A percentile compares a stretch with the other conserved stretches of the same genome.
Conservation (phyloP, 2,113 vertebrate species). For the Dipodomys stephensi region DNA sequence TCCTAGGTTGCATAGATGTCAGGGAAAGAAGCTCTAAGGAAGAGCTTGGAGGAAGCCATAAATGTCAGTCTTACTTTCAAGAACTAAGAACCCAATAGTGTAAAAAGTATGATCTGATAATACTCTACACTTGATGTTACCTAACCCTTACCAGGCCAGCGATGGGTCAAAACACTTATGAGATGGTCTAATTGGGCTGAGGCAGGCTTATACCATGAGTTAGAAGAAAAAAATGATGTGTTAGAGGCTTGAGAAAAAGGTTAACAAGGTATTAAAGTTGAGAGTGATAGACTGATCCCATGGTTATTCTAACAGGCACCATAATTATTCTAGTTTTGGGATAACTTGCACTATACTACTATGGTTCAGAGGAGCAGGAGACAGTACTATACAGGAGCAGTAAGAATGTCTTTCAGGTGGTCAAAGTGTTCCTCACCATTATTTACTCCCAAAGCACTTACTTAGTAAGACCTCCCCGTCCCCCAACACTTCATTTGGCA, state of each 20-base stretch:
- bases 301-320: background rate
- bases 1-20: background rate
- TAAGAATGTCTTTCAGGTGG: background rate
- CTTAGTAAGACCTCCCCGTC: background rate
- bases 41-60: background rate
- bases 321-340: background rate
- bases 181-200: background rate
- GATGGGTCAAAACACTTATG: background rate
- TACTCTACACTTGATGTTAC: background rate
- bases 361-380: background rate
- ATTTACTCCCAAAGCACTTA: background rate
- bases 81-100: constrained; percentile 24
- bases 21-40: constrained; percentile 20
- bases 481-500: too few species aligned
- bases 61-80: background rate
- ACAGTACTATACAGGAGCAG: background rate
- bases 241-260: constrained; percentile 16
- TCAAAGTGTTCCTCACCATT: background rate
- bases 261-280: background rate
- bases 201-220: background rate
- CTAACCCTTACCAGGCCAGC: background rate
- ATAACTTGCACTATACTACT: background rate
- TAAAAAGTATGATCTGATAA: background rate
- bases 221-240: constrained; percentile 23
- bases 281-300: background rate